A percentile compares a stretch with the other conserved stretches of the same genome.
Conservation (phyloP, 1,140 invertebrate species). For the Drosophila punjabiensis region DNA sequence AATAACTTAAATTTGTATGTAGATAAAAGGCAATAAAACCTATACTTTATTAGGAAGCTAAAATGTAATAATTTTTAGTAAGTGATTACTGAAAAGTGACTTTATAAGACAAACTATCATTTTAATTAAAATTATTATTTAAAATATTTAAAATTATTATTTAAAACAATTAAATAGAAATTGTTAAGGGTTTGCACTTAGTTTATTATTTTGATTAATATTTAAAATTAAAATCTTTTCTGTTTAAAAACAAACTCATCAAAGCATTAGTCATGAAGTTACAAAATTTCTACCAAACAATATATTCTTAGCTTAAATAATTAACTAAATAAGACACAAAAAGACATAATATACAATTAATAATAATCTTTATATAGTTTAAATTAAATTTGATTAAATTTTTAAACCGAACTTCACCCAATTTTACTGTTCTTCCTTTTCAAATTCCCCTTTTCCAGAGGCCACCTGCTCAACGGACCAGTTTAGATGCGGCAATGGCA, state of each 20-base stretch:
- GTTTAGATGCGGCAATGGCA: slow-evolving; percentile 88
- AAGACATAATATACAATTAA: neutral
- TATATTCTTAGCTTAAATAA: neutral
- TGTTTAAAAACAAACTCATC: neutral
- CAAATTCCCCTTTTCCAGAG: slow-evolving; percentile 71
- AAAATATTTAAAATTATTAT: neutral
- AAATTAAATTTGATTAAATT: neutral
- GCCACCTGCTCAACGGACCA: slow-evolving; percentile 81
- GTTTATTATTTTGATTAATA: neutral
- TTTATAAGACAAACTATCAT: neutral
- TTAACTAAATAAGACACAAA: neutral
- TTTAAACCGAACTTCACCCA: no score
- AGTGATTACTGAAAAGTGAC: no score
- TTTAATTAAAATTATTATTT: neutral
- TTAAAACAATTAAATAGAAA: neutral
- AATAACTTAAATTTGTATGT: no score
- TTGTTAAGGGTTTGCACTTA: accelerated
- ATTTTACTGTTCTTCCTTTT: slow-evolving; percentile 31
- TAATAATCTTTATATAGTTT: neutral
- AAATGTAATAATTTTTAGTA: neutral
- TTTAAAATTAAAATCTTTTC: neutral
- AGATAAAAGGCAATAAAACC: neutral
- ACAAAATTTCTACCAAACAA: neutral
- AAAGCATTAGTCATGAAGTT: no score
- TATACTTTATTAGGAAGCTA: neutral